These are phyloP conservation scores for Nycteola revayana DNA, from an alignment of 2,888 invertebrate genomes.

Conservation along the genomic window DNA sequence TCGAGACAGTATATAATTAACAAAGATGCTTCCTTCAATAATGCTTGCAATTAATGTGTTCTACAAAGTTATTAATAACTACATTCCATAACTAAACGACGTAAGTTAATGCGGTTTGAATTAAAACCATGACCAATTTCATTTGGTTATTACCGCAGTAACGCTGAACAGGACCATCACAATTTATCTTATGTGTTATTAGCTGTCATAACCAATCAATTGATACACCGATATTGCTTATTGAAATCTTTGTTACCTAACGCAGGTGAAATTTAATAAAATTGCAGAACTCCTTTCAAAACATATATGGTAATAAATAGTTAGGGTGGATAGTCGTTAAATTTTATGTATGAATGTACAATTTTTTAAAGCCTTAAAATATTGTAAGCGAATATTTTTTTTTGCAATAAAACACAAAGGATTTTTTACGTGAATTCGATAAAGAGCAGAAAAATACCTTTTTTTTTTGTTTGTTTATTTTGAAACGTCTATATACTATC, in stretches of 20 bases:
- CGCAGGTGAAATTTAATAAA: conserved; percentile 18
- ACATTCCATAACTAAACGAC: no score
- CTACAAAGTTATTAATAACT: no score
- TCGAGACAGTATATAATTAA: no score
- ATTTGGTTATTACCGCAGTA: conserved; percentile 13
- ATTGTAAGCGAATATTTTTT: no score
- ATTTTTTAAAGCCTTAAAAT: conserved; percentile 1
- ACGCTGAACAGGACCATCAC: conserved; percentile 6
- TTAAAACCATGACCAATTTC: conserved; percentile 8
- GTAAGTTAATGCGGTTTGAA: conserved; percentile 3
- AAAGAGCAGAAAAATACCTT: no score
- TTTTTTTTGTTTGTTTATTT: no score
- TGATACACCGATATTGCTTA: conserved; percentile 7
- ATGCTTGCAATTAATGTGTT: no score
- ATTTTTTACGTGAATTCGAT: no score
- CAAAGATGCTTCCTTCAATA: no score
- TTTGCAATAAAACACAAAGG: no score
- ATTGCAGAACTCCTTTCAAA: conserved; percentile 18
- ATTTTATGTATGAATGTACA: conserved; percentile 3
- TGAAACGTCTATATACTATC: no score
- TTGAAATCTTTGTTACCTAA: conserved; percentile 26
- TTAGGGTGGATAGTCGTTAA: conserved; percentile 9
- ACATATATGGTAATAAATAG: conserved; percentile 13
- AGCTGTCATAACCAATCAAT: conserved; percentile 25
- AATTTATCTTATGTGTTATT: conserved; percentile 11